Evolutionary conservation across 92 coral and sea anemone genomes (phyloP), one percentile per base, ranked within the genome.

Genomic region (Montipora capitata): DNA sequence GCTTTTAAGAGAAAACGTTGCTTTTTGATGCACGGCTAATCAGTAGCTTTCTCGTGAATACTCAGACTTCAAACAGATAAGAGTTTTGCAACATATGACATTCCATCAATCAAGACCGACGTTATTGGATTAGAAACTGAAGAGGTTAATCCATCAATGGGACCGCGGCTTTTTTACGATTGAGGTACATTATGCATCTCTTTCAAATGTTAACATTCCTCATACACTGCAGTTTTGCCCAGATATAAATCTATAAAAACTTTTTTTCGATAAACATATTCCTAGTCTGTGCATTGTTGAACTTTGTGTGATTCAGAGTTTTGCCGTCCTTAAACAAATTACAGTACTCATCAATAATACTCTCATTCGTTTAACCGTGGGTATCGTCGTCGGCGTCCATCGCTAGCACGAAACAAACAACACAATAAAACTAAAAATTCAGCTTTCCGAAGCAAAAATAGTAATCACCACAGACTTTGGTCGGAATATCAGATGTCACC

Each of bases 71-170:
- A 48, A 48, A 48, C 52, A 48, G 52, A 48, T 48, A 48, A 48
- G 52, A 48, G 4, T 48, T 48, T 48, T 10, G 35, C 35, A 27
- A 48, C 5, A 62, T 17, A 14, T 14, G 7, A n/a, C 40, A 10
- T 67, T 39, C 40, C 12, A 4, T 67, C 43, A 67, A 7, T 7
- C 10, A 7, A 67, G n/a, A 9, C 15, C 12, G 14, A 0, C 8
- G 61, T 54, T 38, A 9, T 67, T 39, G 3, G 5, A 2, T 39
- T 67, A 39, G 40, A 10, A 27, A 73, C 18, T 52, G 59, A 9
- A 35, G 40, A 48, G 61, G 61, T 73, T 73, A 73, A 73, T 81
- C 85, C 68, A 14, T 81, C 77, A 81, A 81, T 81, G 85, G 44
- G 9, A 6, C 52, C 52, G 52, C 74, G 44, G 10, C 74, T 62